A percentile compares a stretch with the other conserved stretches of the same genome.
Conservation (phyloP, 1,140 invertebrate species). For the Scaptomyza montana region DNA sequence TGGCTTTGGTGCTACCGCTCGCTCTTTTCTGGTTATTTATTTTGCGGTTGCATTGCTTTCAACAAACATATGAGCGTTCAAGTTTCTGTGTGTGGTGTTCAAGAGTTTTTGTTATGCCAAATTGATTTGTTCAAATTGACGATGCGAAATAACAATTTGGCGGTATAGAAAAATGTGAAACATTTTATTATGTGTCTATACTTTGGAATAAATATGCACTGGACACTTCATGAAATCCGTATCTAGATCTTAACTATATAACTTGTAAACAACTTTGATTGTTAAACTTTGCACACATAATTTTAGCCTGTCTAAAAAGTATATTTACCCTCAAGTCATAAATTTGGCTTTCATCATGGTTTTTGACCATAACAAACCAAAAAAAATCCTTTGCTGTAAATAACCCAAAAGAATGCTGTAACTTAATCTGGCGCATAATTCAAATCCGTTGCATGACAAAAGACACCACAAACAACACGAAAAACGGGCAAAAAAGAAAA, state of each 20-base stretch:
- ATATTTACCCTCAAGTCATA: not conserved
- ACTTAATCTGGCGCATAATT: constrained; percentile 78
- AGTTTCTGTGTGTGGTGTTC: constrained; percentile 15
- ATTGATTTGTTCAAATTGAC: constrained; percentile 79
- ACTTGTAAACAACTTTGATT: constrained; percentile 5
- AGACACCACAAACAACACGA: constrained; percentile 16
- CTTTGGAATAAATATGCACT: not conserved
- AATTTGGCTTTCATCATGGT: constrained; percentile 39
- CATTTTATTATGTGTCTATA: not conserved
- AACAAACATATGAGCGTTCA: constrained; percentile 25
- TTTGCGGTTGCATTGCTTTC: constrained; percentile 70
- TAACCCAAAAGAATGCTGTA: constrained; percentile 68
- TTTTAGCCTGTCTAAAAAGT: not conserved
- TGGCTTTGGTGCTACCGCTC: constrained; percentile 59
- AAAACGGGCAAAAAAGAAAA: constrained; percentile 32
- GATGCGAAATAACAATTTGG: constrained; percentile 28
- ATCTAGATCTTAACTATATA: not conserved
- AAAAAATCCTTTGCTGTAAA: constrained; percentile 48
- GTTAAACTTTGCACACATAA: not conserved
- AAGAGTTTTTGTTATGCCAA: constrained; percentile 54
- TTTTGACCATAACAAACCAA: constrained; percentile 15
- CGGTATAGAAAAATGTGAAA: constrained; percentile 2
- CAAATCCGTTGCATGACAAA: constrained; percentile 60
- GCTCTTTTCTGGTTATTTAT: constrained; percentile 61
- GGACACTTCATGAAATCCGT: not conserved